Evolutionary conservation across 1,140 invertebrate species (phyloP), one percentile per base, ranked within the genome.

Genomic region (Lethrus apterus): DNA sequence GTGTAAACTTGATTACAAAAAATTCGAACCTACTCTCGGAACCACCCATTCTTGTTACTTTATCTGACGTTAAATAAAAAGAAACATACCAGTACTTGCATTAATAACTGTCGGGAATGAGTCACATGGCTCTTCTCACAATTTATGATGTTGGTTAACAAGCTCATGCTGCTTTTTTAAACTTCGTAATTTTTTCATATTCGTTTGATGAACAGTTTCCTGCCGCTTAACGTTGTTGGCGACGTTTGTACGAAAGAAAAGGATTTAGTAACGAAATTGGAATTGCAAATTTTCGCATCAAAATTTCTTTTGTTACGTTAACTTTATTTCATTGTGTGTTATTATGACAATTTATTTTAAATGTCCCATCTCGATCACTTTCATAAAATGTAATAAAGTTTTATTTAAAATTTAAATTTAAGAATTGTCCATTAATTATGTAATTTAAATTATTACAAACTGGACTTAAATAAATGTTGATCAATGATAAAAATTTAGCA

Each of bases 81-180:
- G 34, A 14, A 36, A 36, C 34, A 36, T 17, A 21, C 15, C 13
- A 17, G 47, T 26, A 26, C 40, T 31, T 33, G 40, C 47, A 49
- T 49, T 49, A 49, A 49, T 49, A 49, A 43, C 47, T 49, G 47
- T 49, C 47, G 19, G 26, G 15, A 23, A 26, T 30, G 41, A 29
- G 41, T 43, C 41, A 31, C 24, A 43, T 31, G 30, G 23, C 19
- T 43, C 41, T 43, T 43, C 17, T 43, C 31, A 49, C 40, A 50
- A 50, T 50, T 50, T 50, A 50, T 50, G 48, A 45, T 36, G 41
- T 21, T 19, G 29, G 29, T 35, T 50, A 50, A 50, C 48, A 50
- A 50, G 48, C 42, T 14, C 17, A 18, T 38, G 46, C 46, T 31
- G 41, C 30, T 43, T 43, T 36, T 36, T 36, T 36, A 36, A 20